Base-by-base conservation (phyloP, 35 echinoderm and acorn worm genomes). In the Apostichopus parvimensis region DNA sequence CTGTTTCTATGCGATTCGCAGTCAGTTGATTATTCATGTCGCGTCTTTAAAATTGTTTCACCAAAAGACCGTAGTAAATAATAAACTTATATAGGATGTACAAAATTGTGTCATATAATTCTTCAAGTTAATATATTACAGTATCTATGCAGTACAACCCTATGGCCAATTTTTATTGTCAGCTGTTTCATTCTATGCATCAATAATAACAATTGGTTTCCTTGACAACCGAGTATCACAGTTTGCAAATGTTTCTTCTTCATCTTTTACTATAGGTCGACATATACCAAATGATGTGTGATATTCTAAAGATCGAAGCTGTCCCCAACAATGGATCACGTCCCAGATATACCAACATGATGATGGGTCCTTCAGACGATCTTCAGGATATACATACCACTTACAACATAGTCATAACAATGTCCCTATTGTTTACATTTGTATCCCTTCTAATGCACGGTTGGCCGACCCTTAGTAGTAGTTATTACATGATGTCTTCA, bases 321-420 rank as follows among this genome's bases (percentile, higher is more conserved):
- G 92, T 90, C 83, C 94, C 96, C 82, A 98, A 98, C 86, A 98
- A 98, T 60, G 96, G 96, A 66, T 98, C 94, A 62, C 52, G 92
- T 17, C 86, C 83, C 5, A 24, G 87, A 10, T 95, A 94, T 53
- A 25, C 58, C 11, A 79, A 92, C 14, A 94, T 98, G 89, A 45
- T 98, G 65, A 73, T 6, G 70, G 70, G 70, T 21, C 12, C 11
- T 17, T 21, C 70, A 21, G 18, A 73, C n/a, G 10, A 73, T 15
- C 15, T 73, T 6, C 70, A 73, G 14, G 6, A 18, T 21, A 6
- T 73, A 15, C 70, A 11, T 15, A 73, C 13, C 13, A 73, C 15
- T 18, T 73, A 73, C 70, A 21, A 21, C 70, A 17, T 17, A 18
- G 4, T 73, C 15, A 17, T 73, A 1, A 73, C 18, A 18, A 73